Evolutionary conservation across 1,140 invertebrate genomes (phyloP).

Genomic region (Portunus trituberculatus): DNA sequence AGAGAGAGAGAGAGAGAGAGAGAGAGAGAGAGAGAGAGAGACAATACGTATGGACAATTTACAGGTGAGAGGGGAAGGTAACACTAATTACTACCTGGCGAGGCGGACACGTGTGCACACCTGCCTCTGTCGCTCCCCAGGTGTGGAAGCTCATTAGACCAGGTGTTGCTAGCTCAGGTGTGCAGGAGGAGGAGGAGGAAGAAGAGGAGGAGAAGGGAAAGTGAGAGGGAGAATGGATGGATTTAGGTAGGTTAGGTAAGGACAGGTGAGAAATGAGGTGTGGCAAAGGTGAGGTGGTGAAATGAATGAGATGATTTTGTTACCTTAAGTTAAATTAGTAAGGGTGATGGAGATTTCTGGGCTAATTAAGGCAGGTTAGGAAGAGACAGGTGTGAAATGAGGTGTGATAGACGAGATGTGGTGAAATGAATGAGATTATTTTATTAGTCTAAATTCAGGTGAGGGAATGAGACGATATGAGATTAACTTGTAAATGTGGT

Average conservation of each 20-base stretch:
- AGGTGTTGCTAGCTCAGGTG: not conserved
- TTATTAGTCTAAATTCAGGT: too few relatives aligned
- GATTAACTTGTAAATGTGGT: too few relatives aligned
- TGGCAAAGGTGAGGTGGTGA: too few relatives aligned
- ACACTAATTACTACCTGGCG: not conserved
- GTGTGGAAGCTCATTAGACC: not conserved
- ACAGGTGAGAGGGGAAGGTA: not conserved
- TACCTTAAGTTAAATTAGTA: too few relatives aligned
- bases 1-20: constrained; percentile 4
- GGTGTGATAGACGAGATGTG: too few relatives aligned
- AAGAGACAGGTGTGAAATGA: not conserved
- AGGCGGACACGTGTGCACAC: not conserved
- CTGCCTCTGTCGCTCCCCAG: not conserved
- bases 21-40: constrained; percentile 1
- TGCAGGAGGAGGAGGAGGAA: not conserved
- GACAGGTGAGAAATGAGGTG: not conserved
- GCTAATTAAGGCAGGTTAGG: not conserved
- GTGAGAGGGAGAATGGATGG: not conserved
- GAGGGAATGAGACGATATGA: too few relatives aligned
- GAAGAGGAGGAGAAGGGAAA: not conserved
- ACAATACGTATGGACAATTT: not conserved
- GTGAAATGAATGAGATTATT: too few relatives aligned
- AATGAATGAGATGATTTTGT: too few relatives aligned
- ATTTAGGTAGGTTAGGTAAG: not conserved
- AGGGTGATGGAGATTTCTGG: not conserved